A percentile compares a stretch with the other conserved stretches of the same genome.
Conservation (phyloP, 1,140 invertebrate species). For the Zaprionus davidi region DNA sequence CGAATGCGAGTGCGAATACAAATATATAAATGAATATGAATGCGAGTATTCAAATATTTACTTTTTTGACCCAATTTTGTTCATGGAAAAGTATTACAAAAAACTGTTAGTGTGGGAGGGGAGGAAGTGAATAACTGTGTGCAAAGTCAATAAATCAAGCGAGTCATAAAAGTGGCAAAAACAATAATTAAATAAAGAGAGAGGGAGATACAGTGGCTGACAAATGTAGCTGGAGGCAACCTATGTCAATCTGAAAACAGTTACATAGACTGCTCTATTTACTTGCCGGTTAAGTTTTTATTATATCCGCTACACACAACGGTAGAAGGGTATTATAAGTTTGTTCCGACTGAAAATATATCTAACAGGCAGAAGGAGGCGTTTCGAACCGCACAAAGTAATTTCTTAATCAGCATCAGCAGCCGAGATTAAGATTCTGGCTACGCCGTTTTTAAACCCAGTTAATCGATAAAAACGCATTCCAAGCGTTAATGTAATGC, state of each 20-base stretch:
- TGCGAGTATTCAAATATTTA: conserved; percentile 57
- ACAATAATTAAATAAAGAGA: conserved; percentile 61
- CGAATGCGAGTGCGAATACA: conserved; percentile 17
- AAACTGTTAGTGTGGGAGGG: conserved; percentile 14
- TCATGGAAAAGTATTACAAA: conserved; percentile 26
- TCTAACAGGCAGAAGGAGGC: too few relatives aligned
- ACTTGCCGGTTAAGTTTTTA: neutral
- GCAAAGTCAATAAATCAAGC: conserved; percentile 32
- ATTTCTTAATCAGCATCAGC: too few relatives aligned
- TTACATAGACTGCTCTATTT: neutral
- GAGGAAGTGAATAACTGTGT: conserved; percentile 22
- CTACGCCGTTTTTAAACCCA: too few relatives aligned
- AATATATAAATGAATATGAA: conserved; percentile 7
- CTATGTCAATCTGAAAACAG: neutral
- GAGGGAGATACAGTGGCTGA: neutral
- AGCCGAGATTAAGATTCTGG: too few relatives aligned
- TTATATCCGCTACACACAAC: too few relatives aligned
- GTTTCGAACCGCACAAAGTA: too few relatives aligned
- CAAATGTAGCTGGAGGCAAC: neutral
- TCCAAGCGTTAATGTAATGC: too few relatives aligned
- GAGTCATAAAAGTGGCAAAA: conserved; percentile 49
- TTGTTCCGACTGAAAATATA: too few relatives aligned
- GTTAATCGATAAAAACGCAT: too few relatives aligned
- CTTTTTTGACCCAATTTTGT: conserved; percentile 57
- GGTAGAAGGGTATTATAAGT: too few relatives aligned